Percentiles rank a stretch among this genome's conserved stretches.
These are phyloP conservation scores for Pomacea maculata DNA, from an alignment of 1,140 invertebrate species.

Conservation along the genomic window DNA sequence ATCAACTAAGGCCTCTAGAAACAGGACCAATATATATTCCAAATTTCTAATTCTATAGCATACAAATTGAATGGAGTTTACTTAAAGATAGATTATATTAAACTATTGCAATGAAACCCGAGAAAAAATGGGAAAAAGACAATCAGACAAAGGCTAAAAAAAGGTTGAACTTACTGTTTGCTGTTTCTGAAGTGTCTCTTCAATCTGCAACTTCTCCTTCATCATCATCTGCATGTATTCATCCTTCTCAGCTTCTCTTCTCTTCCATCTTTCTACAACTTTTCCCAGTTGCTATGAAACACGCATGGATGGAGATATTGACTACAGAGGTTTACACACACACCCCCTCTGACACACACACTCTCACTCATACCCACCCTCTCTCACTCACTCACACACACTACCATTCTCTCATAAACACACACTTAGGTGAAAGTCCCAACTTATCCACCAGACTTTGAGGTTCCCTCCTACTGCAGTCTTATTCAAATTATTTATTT, in stretches of 20 bases:
- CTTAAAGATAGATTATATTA: too few relatives aligned
- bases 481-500: too few relatives aligned
- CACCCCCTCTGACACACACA: too few relatives aligned
- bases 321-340: too few relatives aligned
- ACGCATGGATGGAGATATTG: background rate
- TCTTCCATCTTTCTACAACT: conserved; percentile 62
- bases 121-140: background rate
- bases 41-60: too few relatives aligned
- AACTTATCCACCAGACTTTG: background rate
- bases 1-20: too few relatives aligned
- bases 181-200: conserved; percentile 48
- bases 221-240: conserved; percentile 38
- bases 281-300: conserved; percentile 53
- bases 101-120: too few relatives aligned
- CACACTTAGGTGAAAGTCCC: background rate
- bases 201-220: conserved; percentile 51
- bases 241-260: conserved; percentile 54
- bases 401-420: too few relatives aligned
- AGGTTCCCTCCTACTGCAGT: background rate
- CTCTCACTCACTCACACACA: too few relatives aligned
- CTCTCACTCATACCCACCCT: too few relatives aligned
- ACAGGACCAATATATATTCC: too few relatives aligned
- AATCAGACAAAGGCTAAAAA: conserved; percentile 7
- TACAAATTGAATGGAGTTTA: too few relatives aligned
- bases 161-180: conserved; percentile 39